Base-by-base conservation (phyloP, 2,888 invertebrate species). In the Drosophila paramelanica region DNA sequence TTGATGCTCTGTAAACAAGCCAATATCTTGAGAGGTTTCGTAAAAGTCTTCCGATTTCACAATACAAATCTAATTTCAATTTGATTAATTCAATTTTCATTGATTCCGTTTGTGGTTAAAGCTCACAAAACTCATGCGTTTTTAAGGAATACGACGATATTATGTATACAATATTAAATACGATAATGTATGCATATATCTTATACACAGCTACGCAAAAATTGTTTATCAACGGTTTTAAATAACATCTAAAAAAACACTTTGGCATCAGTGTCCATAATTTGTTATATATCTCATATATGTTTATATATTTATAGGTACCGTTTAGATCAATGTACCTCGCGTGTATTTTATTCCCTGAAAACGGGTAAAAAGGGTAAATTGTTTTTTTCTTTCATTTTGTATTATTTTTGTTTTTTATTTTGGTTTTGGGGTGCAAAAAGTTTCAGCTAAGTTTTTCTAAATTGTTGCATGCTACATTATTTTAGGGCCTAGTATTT, bases 401-500 rank as follows among this genome's bases (percentile, higher is more conserved):
- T 10, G 17, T 4, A 23, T 41, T 25, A 7, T 43, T 53, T 39
- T 47, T 38, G 25, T 57, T 73, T 75, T 53, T 27, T 20, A 47
- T 23, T 53, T 36, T 38, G 67, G 52, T 59, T 45, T 14, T 41
- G 53, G 74, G 81, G 73, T 83, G 85, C 82, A 87, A 78, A 81
- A 84, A 84, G 79, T 81, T 79, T 78, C 69, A 75, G 82, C 85
- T 83, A 87, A 84, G 68, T 78, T 87, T 78, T 27, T 84, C 81
- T 86, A 82, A 82, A 86, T 75, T 68, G 66, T 86, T 77, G 84
- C 78, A 67, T 70, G 67, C 83, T 80, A 66, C 47, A 69, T 57
- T 58, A 38, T 49, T 45, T 51, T 31, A 49, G 51, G 57, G 38
- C 23, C 61, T 61, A 27, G 36, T 50, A 59, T 31, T 66, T 57